Evolutionary conservation across 2,113 vertebrate genomes (phyloP), one percentile per base, ranked within the genome.

Genomic region (Brachypteracias leptosomus): DNA sequence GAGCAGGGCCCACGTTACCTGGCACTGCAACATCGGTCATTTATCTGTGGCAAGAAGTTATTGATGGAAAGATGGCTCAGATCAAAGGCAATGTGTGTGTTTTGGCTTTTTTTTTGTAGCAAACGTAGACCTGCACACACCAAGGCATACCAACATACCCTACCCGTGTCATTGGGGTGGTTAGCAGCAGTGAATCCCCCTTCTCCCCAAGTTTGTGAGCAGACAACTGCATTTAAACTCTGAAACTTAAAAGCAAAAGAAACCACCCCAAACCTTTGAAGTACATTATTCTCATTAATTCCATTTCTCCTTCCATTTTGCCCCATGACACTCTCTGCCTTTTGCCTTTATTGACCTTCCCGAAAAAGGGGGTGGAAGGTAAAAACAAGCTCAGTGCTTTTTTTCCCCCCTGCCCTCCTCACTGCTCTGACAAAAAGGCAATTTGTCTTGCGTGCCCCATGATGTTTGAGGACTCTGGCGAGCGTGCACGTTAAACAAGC

Each of bases 381-480:
- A 82, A 96, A 97, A 97, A 67, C 67, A 38, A 82, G 44, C 47
- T 85, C 94, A 49, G 76, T 42, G 55, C 52, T 63, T 93, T 89
- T 66, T 80, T 52, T 49, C n/a, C n/a, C n/a, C n/a, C 84, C 87
- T 93, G 62, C 88, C 90, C 94, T 96, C 91, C 58, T 6, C 2
- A 6, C 82, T 88, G 71, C 94, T 88, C 89, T 54, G 75, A 96
- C 62, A 88, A 91, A 97, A 96, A 93, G 86, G 87, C 76, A 92
- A 95, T 98, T 97, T 98, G 95, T 98, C 97, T 97, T 96, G 80
- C 20, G 35, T 75, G 95, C 89, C 94, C 95, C 46, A 21, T 31
- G n/a, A 89, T 94, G 94, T 97, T 97, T 90, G 95, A 97, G 90
- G 94, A 89, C 95, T 94, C 97, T 96, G 97, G 95, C 95, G 97